Base-by-base conservation (phyloP, 2,888 invertebrate genomes). In the Camponotus fellah region DNA sequence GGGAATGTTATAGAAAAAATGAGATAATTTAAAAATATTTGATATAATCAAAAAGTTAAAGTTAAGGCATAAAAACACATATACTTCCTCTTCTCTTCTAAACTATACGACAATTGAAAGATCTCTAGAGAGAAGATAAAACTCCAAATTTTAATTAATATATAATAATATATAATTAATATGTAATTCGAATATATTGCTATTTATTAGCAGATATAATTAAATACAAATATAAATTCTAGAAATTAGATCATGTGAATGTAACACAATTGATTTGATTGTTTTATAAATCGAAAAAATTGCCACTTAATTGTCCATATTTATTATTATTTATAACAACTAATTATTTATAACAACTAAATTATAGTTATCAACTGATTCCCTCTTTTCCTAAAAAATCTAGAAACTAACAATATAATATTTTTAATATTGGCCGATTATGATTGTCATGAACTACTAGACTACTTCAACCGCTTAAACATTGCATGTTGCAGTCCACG, bases 11-110 rank as follows among this genome's bases (percentile, higher is more conserved):
- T 9, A 10, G 6, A 65, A 21, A 9, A 40, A 65, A 76, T 65
- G 2, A 8, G 65, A 1, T 76, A 37, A 17, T 37, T 37, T 65
- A 53, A 53, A 26, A 37, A 9, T 8, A 17, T 32, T 76, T 46
- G 17, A 76, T 37, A n/a, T 4, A 26, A 76, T 65, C 17, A 76
- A 53, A 26, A 12, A 37, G 26, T 65, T 26, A 76, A 65, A 17
- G 12, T 53, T 65, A 65, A 34, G 12, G 12, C 37, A 40, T 37
- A 53, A 64, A 37, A 37, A 37, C 49, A 21, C 4, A 43, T 17
- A 14, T 14, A 17, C 17, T 53, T 2, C 8, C 8, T 53, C n/a
- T 53, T 53, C 2, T 53, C 49, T 53, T 17, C 17, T 53, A 46
- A 49, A 17, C 14, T 12, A 2, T 14, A 14, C 21, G 17, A 64